phyloP scores from a whole-genome alignment of 1,140 invertebrate species.

The Mesaphorura yosii region DNA sequence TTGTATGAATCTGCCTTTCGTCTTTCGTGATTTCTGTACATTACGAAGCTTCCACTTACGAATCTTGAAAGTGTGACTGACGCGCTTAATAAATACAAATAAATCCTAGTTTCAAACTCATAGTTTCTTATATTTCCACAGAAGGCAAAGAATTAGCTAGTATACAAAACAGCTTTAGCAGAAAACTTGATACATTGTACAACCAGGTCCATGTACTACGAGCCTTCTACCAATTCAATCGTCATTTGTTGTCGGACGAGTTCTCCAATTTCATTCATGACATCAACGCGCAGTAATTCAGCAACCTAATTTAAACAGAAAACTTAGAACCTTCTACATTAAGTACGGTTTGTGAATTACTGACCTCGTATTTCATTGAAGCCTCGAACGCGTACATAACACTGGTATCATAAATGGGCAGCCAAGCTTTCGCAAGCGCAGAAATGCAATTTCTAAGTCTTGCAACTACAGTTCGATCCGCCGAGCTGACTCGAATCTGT shows the following conservation, averaged over 20 bases:
- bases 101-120: no score
- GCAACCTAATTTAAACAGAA: conserved; percentile 40
- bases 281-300: conserved; percentile 67
- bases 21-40: no score
- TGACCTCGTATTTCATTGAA: conserved; percentile 60
- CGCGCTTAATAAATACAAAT: no score
- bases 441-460: conserved; percentile 80
- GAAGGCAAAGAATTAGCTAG: no score
- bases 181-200: no score
- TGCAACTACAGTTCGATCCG: conserved; percentile 69
- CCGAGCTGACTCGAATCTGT: conserved; percentile 50
- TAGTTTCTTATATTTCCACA: no score
- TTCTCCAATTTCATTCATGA: conserved; percentile 58
- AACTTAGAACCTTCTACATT: neutral
- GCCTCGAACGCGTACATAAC: conserved; percentile 84
- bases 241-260: conserved; percentile 26
- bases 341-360: neutral
- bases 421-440: conserved; percentile 66
- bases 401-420: conserved; percentile 84
- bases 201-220: no score
- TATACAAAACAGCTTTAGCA: no score
- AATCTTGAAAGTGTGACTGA: no score
- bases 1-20: no score
- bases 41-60: no score
- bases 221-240: conserved; percentile 10